Percentiles rank a stretch among this genome's conserved stretches.
Conservation (phyloP, 1,140 invertebrate species). For the Zophobas morio region DNA sequence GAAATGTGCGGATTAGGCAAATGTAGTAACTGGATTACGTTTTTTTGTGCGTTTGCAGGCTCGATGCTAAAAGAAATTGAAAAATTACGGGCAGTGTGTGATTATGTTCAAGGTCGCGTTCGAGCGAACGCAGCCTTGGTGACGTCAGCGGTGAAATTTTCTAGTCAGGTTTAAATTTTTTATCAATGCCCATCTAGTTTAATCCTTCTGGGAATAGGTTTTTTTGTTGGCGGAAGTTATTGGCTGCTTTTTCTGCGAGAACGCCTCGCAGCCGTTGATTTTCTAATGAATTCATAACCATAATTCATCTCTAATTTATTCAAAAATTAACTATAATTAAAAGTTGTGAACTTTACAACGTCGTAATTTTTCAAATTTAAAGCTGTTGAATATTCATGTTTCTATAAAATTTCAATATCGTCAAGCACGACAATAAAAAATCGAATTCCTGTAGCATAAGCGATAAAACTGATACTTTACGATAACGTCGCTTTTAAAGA, state of each 20-base stretch:
- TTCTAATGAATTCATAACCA: conserved; percentile 24
- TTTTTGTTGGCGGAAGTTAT: neutral
- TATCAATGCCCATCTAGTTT: too few relatives aligned
- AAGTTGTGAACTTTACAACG: conserved; percentile 27
- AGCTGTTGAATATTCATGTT: conserved; percentile 32
- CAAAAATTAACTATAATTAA: conserved; percentile 42
- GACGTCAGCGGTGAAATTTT: too few relatives aligned
- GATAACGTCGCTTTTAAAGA: conserved; percentile 49
- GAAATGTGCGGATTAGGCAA: too few relatives aligned
- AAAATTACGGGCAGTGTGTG: too few relatives aligned
- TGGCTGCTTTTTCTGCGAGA: conserved; percentile 9
- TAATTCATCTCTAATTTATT: conserved; percentile 26
- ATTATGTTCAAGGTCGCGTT: too few relatives aligned
- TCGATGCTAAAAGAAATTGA: too few relatives aligned
- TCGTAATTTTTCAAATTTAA: conserved; percentile 37
- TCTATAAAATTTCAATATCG: conserved; percentile 35
- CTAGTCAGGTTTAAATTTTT: too few relatives aligned
- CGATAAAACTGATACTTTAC: conserved; percentile 48
- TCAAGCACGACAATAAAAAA: conserved; percentile 20
- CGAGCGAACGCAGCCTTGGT: too few relatives aligned
- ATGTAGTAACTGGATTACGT: too few relatives aligned
- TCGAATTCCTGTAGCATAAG: conserved; percentile 24
- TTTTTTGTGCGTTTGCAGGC: too few relatives aligned
- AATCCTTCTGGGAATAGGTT: too few relatives aligned
- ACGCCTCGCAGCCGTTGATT: conserved; percentile 7